Percentiles rank a stretch among this genome's conserved stretches.
Conservation (phyloP, 2,113 vertebrate species). For the Erythrocercus mccallii region DNA sequence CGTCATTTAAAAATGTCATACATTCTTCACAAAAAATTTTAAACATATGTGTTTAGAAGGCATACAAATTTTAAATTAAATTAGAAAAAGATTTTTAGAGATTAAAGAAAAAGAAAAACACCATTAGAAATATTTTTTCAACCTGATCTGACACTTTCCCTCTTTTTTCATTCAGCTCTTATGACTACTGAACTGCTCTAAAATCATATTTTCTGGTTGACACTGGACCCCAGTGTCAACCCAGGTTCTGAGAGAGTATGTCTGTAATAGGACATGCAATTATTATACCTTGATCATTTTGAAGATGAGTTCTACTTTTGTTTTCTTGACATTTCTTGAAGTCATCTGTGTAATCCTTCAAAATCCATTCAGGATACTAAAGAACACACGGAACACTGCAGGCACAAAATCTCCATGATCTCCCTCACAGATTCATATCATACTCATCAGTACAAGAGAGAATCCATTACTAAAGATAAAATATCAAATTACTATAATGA, state of each 20-base stretch:
- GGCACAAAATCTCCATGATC: not conserved
- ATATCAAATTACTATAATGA: not conserved
- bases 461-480: not conserved
- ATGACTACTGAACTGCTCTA: not conserved
- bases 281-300: not conserved
- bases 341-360: not conserved
- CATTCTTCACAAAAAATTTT: not conserved
- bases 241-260: not conserved
- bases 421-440: not conserved
- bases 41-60: not conserved
- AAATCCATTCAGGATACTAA: not conserved
- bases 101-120: not conserved
- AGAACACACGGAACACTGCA: not conserved
- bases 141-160: not conserved
- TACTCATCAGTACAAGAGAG: not conserved
- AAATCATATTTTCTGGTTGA: not conserved
- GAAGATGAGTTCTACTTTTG: not conserved
- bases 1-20: not conserved
- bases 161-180: not conserved
- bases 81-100: not conserved
- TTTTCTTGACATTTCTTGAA: not conserved
- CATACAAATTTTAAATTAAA: not conserved
- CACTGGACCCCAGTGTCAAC: not conserved
- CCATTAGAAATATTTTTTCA: not conserved
- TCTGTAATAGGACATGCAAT: not conserved